phyloP scores from a whole-genome alignment of 2,797 vertebrate species.

The Paratrypauchen microcephalus region DNA sequence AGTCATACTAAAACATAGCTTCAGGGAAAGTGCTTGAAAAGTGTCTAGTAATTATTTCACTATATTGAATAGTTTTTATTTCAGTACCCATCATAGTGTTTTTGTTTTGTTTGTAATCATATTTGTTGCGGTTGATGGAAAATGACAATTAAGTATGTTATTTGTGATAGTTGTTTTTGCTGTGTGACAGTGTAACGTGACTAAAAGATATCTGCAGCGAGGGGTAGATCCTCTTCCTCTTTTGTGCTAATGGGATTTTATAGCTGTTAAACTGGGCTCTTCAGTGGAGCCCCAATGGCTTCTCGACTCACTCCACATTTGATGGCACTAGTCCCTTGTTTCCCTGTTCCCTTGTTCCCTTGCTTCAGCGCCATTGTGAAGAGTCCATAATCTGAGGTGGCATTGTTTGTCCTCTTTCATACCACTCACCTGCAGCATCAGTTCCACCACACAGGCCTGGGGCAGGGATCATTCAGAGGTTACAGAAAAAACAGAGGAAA shows the following conservation, averaged over 20 bases:
- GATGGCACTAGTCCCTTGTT: conserved; percentile 18
- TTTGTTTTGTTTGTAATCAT: conserved; percentile 58
- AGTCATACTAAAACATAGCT: conserved; percentile 52
- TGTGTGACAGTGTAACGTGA: conserved; percentile 48
- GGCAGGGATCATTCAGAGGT: conserved; percentile 44
- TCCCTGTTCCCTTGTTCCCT: too few relatives aligned
- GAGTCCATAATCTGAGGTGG: conserved; percentile 39
- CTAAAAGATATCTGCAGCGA: conserved; percentile 58
- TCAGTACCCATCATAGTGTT: conserved; percentile 29
- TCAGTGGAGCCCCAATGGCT: conserved; percentile 59
- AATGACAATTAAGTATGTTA: conserved; percentile 41
- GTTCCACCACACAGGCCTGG: conserved; percentile 49
- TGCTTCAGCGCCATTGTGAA: conserved; percentile 2
- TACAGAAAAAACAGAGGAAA: conserved; percentile 45
- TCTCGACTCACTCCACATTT: conserved; percentile 55
- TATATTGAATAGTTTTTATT: conserved; percentile 17
- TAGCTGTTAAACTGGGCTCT: conserved; percentile 68
- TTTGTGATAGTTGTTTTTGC: conserved; percentile 47
- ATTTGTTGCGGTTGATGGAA: conserved; percentile 43
- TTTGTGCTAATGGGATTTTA: conserved; percentile 76
- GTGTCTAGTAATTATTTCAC: neutral
- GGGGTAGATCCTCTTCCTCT: conserved; percentile 61
- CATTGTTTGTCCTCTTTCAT: conserved; percentile 45
- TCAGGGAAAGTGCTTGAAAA: neutral
- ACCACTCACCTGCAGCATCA: conserved; percentile 38